A percentile compares a stretch with the other conserved stretches of the same genome.
These are phyloP conservation scores for Cyprinodon variegatus DNA, from an alignment of 2,113 vertebrate species.

Conservation along the genomic window DNA sequence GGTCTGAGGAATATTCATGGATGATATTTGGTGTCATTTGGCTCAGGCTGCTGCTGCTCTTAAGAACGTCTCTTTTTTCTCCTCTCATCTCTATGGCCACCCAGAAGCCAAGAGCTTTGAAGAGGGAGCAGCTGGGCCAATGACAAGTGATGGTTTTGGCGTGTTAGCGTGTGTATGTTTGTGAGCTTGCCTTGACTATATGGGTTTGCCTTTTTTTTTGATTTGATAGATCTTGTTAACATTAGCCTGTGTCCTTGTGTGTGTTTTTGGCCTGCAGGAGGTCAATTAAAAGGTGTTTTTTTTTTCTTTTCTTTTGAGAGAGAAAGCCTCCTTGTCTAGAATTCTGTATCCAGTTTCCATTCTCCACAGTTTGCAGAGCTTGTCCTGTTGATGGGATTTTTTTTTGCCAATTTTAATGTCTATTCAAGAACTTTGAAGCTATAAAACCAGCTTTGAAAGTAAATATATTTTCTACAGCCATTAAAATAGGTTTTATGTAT, in stretches of 20 bases:
- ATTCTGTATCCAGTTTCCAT: not conserved
- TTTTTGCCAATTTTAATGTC: not conserved
- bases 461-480: too few relatives aligned
- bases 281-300: conserved; percentile 60
- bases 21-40: conserved; percentile 49
- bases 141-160: conserved; percentile 72
- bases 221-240: conserved; percentile 47
- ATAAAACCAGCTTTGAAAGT: too few relatives aligned
- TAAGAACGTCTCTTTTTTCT: conserved; percentile 45
- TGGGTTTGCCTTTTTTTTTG: conserved; percentile 35
- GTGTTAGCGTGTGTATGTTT: conserved; percentile 41
- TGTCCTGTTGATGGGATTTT: not conserved
- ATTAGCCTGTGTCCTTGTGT: conserved; percentile 41
- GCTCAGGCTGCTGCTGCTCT: conserved; percentile 36
- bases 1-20: conserved; percentile 38
- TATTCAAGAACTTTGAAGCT: too few relatives aligned
- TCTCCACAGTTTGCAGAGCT: not conserved
- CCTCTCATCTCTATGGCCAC: conserved; percentile 63
- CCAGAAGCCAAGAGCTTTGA: conserved; percentile 71
- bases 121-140: conserved; percentile 70
- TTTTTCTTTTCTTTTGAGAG: not conserved
- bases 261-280: conserved; percentile 53
- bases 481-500: too few relatives aligned
- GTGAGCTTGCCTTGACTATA: conserved; percentile 43
- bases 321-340: conserved; percentile 2